phyloP scores from a whole-genome alignment of 2,888 invertebrate genomes.

The Girardia tigrina region DNA sequence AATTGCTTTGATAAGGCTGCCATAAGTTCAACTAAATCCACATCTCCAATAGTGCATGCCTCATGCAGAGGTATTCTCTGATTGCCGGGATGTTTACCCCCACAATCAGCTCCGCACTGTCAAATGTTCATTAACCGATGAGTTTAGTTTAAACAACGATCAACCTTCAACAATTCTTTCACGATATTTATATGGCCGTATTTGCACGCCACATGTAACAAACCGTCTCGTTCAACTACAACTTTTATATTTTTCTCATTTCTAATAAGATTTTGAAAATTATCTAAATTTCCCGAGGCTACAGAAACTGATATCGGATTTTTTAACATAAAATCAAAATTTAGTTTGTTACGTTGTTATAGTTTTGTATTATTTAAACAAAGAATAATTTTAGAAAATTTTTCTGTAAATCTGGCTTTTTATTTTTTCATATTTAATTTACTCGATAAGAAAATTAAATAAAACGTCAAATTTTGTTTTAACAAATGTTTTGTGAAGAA shows the following conservation, averaged over 20 bases:
- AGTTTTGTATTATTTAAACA: too few species aligned
- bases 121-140: neutral
- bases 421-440: too few species aligned
- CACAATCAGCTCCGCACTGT: neutral
- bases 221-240: neutral
- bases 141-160: neutral
- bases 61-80: neutral
- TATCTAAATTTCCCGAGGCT: neutral
- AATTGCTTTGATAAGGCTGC: neutral
- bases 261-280: neutral
- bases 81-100: neutral
- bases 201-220: slow-evolving; percentile 5
- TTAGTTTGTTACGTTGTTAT: too few species aligned
- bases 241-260: neutral
- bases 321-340: too few species aligned
- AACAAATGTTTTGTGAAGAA: too few species aligned
- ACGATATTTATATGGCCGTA: slow-evolving; percentile 1
- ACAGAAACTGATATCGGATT: neutral
- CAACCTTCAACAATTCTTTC: neutral
- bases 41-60: neutral
- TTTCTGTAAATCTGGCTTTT: too few species aligned
- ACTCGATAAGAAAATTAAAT: too few species aligned
- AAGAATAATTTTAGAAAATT: too few species aligned
- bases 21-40: neutral
- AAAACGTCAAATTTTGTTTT: too few species aligned